Evolutionary conservation across 2,888 invertebrate species (phyloP), one percentile per base, ranked within the genome.

Genomic region (Drosophila ustulata): DNA sequence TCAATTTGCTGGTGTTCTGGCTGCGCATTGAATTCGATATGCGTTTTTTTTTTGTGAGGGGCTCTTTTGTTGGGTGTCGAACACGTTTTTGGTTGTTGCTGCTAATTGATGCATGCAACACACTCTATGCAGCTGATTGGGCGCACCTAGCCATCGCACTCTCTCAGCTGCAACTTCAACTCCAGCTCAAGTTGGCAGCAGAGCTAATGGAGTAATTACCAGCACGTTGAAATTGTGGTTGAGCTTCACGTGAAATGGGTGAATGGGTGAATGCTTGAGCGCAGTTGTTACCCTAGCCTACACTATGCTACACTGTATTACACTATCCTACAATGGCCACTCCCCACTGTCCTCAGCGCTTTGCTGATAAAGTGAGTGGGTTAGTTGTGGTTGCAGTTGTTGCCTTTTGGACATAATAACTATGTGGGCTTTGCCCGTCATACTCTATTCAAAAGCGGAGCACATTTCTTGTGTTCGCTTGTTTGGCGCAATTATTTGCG

Each of bases 191-290:
- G 39, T 49, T 58, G 61, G 56, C 55, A 57, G 37, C 58, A 45
- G 9, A 66, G 67, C 63, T 70, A 83, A 85, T 85, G 86, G 77
- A 85, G 85, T 85, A 85, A 85, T 89, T 85, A 89, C 71, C 70
- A 70, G 51, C 65, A 47, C 73, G 66, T 71, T 69, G 62, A 69
- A 77, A 50, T 56, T 65, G 62, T 50, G 50, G 80, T 47, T 9
- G 46, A 51, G 50, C 51, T 63, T 39, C 75, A 65, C 69, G 67
- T 70, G 79, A 87, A 82, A 65, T 79, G 82, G 88, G 85, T 87
- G 88, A 82, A 55, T 49, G 39, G 75, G 73, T 82, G 86, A 81
- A 58, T 68, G 76, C 65, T 65, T 59, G 64, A 55, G 49, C 61
- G 25, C 18, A 18, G 18, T 18, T 49, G 13, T 26, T 11, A 9